Evolutionary conservation across 2,888 invertebrate species (phyloP).

Genomic region (Ophion ventricosus): DNA sequence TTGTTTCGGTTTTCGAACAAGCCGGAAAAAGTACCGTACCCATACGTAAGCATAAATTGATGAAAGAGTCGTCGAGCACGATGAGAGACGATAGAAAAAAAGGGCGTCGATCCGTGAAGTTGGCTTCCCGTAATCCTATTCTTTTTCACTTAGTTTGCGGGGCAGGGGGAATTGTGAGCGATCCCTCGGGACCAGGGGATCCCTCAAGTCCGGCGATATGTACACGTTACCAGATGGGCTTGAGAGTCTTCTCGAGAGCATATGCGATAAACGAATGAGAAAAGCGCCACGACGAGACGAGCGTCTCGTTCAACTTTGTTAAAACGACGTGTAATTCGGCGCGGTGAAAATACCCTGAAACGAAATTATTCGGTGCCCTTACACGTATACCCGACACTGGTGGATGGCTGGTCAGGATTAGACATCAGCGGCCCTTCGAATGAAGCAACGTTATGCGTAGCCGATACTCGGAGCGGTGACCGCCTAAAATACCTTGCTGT

Average conservation of each 20-base stretch:
- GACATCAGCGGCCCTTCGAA: too few species aligned
- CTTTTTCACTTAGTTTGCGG: constrained; percentile 80
- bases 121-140: constrained; percentile 80
- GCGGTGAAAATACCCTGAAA: constrained; percentile 18
- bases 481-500: too few species aligned
- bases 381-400: not conserved
- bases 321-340: constrained; percentile 37
- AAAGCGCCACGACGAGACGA: constrained; percentile 36
- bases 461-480: too few species aligned
- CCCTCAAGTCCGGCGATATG: constrained; percentile 50
- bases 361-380: constrained; percentile 35
- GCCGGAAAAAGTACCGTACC: constrained; percentile 6
- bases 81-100: constrained; percentile 40
- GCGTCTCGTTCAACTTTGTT: constrained; percentile 39
- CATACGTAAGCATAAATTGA: constrained; percentile 45
- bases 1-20: too few species aligned
- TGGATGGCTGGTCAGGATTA: too few species aligned
- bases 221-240: constrained; percentile 77
- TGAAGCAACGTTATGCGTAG: too few species aligned
- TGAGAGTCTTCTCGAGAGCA: constrained; percentile 72
- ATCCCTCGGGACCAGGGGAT: constrained; percentile 73
- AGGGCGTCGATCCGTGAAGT: constrained; percentile 81
- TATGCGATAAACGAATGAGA: constrained; percentile 72
- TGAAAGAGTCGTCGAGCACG: constrained; percentile 43
- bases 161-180: constrained; percentile 66